A percentile compares a stretch with the other conserved stretches of the same genome.
Conservation (phyloP, 2,888 invertebrate species). For the Dendrolimus houi region DNA sequence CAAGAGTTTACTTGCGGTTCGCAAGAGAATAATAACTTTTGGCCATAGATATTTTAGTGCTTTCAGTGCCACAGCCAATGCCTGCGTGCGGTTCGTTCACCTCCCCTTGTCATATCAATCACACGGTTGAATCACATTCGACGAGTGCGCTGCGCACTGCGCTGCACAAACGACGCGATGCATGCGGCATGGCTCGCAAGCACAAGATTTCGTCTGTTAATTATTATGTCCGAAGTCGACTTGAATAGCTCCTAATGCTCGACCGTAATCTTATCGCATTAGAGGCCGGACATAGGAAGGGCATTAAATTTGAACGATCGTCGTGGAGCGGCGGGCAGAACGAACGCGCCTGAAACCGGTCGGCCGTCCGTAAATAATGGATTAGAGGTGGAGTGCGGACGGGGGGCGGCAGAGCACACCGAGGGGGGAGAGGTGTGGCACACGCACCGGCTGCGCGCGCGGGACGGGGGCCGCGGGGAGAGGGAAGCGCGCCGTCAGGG, state of each 20-base stretch:
- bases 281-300: constrained; percentile 74
- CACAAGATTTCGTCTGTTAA: constrained; percentile 3
- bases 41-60: constrained; percentile 46
- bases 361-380: constrained; percentile 74
- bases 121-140: constrained; percentile 23
- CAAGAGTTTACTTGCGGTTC: constrained; percentile 43
- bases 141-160: constrained; percentile 14
- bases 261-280: constrained; percentile 67
- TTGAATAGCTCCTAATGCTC: constrained; percentile 9
- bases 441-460: constrained; percentile 66
- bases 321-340: constrained; percentile 57
- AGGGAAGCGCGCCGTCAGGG: constrained; percentile 25
- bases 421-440: constrained; percentile 44
- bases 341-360: constrained; percentile 73
- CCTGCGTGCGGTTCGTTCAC: constrained; percentile 45
- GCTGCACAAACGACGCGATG: constrained; percentile 4
- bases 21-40: constrained; percentile 43
- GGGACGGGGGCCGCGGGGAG: constrained; percentile 26
- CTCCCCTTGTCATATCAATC: constrained; percentile 37
- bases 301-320: constrained; percentile 72
- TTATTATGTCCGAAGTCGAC: constrained; percentile 9
- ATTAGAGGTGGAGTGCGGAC: constrained; percentile 65
- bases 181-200: not conserved
- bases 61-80: constrained; percentile 38
- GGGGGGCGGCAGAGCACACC: constrained; percentile 50